phyloP scores from a whole-genome alignment of 2,797 vertebrate species.

The Spinibarbus caldwelli region DNA sequence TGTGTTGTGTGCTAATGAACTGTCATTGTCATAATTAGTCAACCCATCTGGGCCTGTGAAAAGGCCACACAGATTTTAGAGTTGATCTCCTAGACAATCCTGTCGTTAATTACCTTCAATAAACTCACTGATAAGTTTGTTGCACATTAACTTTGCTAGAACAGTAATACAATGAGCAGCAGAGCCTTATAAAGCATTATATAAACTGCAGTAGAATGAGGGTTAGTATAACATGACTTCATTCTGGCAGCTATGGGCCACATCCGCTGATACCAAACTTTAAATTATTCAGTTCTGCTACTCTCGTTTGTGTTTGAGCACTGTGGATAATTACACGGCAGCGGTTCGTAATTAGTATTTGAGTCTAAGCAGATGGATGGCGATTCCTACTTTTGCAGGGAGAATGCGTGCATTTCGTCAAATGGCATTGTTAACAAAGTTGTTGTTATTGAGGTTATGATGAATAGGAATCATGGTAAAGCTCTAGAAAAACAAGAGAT shows the following conservation, averaged over 20 bases:
- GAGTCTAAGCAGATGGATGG: not conserved
- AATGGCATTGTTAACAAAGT: slow-evolving; percentile 5
- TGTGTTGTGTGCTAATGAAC: slow-evolving; percentile 47
- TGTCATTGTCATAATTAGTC: slow-evolving; percentile 41
- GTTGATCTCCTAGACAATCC: not conserved
- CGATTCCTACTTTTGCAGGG: not conserved
- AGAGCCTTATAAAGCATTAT: slow-evolving; percentile 1
- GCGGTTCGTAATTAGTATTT: slow-evolving; percentile 26
- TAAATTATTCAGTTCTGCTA: slow-evolving; percentile 35
- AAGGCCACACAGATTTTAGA: slow-evolving; percentile 33
- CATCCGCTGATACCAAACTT: slow-evolving; percentile 13
- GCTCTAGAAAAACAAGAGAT: slow-evolving; percentile 3
- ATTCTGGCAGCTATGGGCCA: not conserved
- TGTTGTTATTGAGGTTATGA: slow-evolving; percentile 2
- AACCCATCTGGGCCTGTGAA: slow-evolving; percentile 40
- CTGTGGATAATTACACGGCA: slow-evolving; percentile 16
- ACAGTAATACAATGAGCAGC: slow-evolving; percentile 12
- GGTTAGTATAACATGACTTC: slow-evolving; percentile 17
- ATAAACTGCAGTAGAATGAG: not conserved
- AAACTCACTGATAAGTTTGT: slow-evolving; percentile 37
- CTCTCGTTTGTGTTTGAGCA: slow-evolving; percentile 23
- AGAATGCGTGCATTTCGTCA: not conserved
- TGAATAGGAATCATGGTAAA: slow-evolving; percentile 16
- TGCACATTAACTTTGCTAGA: slow-evolving; percentile 20
- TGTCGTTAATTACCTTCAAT: slow-evolving; percentile 19